Base-by-base conservation (phyloP, 1,140 invertebrate species). In the Heliconius hewitsoni region DNA sequence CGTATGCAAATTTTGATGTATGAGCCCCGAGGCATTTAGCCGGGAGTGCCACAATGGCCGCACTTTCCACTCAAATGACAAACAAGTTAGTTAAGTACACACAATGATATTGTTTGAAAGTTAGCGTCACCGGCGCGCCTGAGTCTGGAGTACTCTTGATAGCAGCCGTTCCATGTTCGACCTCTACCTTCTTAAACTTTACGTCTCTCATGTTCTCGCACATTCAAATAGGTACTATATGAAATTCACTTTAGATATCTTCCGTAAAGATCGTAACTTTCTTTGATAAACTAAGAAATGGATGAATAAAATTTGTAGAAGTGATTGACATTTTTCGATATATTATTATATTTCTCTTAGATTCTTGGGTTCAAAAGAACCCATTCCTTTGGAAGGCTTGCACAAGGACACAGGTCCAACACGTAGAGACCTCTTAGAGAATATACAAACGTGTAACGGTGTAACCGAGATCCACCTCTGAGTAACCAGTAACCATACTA, bases 31-130 rank as follows among this genome's bases (percentile, higher is more conserved):
- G 77, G 57, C 72, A 66, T 60, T 78, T 52, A 71, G 50, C 71
- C 34, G 76, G 60, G 42, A 42, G 55, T 60, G 39, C 74, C 71
- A 71, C 57, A 79, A 55, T 77, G 77, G 75, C 80, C 73, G 52
- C 80, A 77, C 46, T 73, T 77, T 71, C 74, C 55, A 75, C 75
- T 46, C 71, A 72, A 80, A 85, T 87, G 84, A 87, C 85, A 86
- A 87, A 90, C 85, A 88, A 89, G 85, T 85, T 87, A 85, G 83
- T 86, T 88, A 86, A 85, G 83, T 82, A 79, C 82, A 84, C 84
- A 87, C 83, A 88, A 87, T 84, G 85, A 85, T 87, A 85, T 89
- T 89, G 84, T 89, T 84, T 79, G 81, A 80, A 85, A 90, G 84
- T 87, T 86, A 79, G 82, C 74, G 74, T 70, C 72, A 79, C 81